Percentiles rank a stretch among this genome's conserved stretches.
Evolutionary conservation across 1,140 invertebrate genomes (phyloP).

Genomic region (Nixonia krombeini): DNA sequence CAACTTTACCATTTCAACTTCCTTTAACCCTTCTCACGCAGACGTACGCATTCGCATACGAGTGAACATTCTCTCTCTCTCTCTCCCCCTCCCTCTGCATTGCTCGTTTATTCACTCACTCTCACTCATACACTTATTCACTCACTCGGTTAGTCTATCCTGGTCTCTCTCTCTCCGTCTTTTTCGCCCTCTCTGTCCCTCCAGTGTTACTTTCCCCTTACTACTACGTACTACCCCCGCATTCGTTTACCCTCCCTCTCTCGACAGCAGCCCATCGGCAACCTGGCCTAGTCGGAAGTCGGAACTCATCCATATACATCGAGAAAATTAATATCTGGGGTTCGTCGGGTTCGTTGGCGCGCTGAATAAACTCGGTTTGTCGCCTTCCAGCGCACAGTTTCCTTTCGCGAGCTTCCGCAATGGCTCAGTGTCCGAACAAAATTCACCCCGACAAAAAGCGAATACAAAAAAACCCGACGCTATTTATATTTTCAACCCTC

Average conservation of each 20-base stretch:
- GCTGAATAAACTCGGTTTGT: slow-evolving; percentile 63
- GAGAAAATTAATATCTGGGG: slow-evolving; percentile 69
- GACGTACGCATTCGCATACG: too few species aligned
- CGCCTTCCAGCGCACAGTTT: slow-evolving; percentile 34
- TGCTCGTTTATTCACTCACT: too few species aligned
- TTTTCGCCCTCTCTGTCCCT: too few species aligned
- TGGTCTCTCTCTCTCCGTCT: too few species aligned
- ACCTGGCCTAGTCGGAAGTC: slow-evolving; percentile 45
- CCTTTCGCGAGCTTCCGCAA: slow-evolving; percentile 33
- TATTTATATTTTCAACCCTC: slow-evolving; percentile 37
- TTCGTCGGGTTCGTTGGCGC: slow-evolving; percentile 55
- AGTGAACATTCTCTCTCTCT: neutral
- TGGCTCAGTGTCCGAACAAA: slow-evolving; percentile 35
- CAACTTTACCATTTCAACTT: slow-evolving; percentile 10
- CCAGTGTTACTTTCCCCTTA: neutral
- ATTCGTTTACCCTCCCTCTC: slow-evolving; percentile 9
- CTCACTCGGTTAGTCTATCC: too few species aligned
- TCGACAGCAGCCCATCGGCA: slow-evolving; percentile 14
- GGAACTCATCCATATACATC: slow-evolving; percentile 70
- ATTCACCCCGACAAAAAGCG: slow-evolving; percentile 11
- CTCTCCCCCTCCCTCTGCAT: neutral
- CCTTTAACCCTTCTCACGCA: slow-evolving; percentile 2
- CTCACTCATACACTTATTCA: too few species aligned
- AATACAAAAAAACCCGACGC: slow-evolving; percentile 27
- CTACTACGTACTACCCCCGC: too few species aligned